Conservation (phyloP, 1,140 invertebrate species). For the Thalassaphorura encarpata region DNA sequence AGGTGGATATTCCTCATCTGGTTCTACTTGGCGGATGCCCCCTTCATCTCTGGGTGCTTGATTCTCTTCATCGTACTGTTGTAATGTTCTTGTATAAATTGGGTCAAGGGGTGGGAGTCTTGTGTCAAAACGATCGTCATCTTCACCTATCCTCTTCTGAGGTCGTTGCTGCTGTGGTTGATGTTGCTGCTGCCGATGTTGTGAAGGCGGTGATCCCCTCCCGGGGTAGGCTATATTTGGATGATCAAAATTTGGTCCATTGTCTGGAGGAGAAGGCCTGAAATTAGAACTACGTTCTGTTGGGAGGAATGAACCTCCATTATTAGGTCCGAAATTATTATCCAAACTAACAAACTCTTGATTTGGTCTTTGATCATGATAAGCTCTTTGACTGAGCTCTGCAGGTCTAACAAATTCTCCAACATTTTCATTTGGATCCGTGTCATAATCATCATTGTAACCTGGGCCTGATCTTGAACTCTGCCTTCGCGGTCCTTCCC, state of each 20-base stretch:
- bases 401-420: background rate
- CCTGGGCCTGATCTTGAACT: background rate
- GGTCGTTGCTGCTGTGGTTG: background rate
- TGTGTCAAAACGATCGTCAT: background rate
- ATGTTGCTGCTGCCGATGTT: too few relatives aligned
- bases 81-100: conserved; percentile 28
- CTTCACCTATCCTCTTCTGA: background rate
- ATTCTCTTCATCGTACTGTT: conserved; percentile 27
- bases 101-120: conserved; percentile 21
- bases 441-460: conserved; percentile 5
- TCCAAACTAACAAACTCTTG: background rate
- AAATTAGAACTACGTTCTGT: too few relatives aligned
- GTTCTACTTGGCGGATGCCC: background rate
- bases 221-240: too few relatives aligned
- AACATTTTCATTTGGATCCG: conserved; percentile 3
- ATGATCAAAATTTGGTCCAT: too few relatives aligned
- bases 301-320: too few relatives aligned
- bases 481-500: background rate
- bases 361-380: background rate
- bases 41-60: background rate
- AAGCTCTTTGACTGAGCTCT: background rate
- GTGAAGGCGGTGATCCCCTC: too few relatives aligned
- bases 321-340: background rate
- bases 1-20: background rate
- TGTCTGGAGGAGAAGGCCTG: too few relatives aligned